Conservation (phyloP, 1,140 invertebrate genomes). For the Elysia chlorotica region DNA sequence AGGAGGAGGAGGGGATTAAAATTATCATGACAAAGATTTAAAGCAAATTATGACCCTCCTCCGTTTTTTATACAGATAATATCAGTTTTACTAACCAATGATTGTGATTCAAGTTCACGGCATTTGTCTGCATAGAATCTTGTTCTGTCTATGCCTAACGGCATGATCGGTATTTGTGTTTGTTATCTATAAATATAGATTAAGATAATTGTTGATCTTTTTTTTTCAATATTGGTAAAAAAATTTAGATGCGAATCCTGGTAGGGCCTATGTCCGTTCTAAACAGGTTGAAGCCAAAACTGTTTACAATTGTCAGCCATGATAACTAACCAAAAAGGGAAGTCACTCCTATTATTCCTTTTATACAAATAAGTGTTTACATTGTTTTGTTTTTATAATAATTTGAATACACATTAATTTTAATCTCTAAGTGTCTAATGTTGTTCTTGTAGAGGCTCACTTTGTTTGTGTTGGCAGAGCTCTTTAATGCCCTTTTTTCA, state of each 20-base stretch:
- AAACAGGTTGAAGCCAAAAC: not conserved
- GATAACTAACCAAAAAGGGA: constrained; percentile 4
- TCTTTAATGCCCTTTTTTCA: too few relatives aligned
- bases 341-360: not conserved
- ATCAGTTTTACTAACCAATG: not conserved
- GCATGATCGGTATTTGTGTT: too few relatives aligned
- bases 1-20: too few relatives aligned
- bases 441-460: too few relatives aligned
- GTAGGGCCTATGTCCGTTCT: too few relatives aligned
- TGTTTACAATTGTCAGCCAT: constrained; percentile 19
- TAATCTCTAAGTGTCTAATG: too few relatives aligned
- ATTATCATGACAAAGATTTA: too few relatives aligned
- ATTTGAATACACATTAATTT: not conserved
- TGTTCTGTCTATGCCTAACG: constrained; percentile 7
- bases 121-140: constrained; percentile 12
- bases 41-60: too few relatives aligned
- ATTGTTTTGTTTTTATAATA: not conserved
- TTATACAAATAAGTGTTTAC: not conserved
- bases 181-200: too few relatives aligned
- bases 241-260: not conserved
- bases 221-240: not conserved
- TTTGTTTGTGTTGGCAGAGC: too few relatives aligned
- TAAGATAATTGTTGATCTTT: not conserved
- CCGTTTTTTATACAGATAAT: not conserved
- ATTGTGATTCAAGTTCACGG: constrained; percentile 3